Percentiles rank a stretch among this genome's conserved stretches.
phyloP scores from a whole-genome alignment of 2,888 invertebrate genomes.

The Catocala fraxini region DNA sequence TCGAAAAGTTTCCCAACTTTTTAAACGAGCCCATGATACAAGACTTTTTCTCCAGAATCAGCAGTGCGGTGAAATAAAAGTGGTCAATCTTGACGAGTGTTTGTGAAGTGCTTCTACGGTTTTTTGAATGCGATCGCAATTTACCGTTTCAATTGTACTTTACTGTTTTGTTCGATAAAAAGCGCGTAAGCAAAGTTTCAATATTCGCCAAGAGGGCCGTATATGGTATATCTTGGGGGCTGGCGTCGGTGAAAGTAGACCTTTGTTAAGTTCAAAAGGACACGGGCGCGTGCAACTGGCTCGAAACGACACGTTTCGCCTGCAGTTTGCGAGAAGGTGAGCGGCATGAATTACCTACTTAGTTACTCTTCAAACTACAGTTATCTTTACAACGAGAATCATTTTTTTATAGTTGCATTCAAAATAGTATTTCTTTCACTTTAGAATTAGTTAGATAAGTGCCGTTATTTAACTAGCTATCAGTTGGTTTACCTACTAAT shows the following conservation, averaged over 20 bases:
- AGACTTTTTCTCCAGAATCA: slow-evolving; percentile 62
- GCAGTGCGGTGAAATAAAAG: slow-evolving; percentile 75
- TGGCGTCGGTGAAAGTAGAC: slow-evolving; percentile 85
- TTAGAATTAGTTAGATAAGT: slow-evolving; percentile 39
- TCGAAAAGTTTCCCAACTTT: slow-evolving; percentile 84
- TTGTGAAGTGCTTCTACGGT: slow-evolving; percentile 74
- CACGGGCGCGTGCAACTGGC: slow-evolving; percentile 78
- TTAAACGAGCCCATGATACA: slow-evolving; percentile 67
- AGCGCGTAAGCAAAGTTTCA: slow-evolving; percentile 77
- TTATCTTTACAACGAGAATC: slow-evolving; percentile 60
- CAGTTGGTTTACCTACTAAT: slow-evolving; percentile 44
- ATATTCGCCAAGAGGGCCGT: slow-evolving; percentile 79
- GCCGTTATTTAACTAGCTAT: slow-evolving; percentile 48
- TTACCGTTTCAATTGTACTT: slow-evolving; percentile 84
- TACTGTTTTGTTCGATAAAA: slow-evolving; percentile 83
- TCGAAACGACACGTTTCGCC: slow-evolving; percentile 79
- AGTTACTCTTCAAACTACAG: slow-evolving; percentile 70
- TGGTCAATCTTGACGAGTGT: slow-evolving; percentile 68
- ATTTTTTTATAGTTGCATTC: slow-evolving; percentile 59
- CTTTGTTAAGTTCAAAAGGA: slow-evolving; percentile 86
- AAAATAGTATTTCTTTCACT: slow-evolving; percentile 60
- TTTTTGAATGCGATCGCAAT: slow-evolving; percentile 72
- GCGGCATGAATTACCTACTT: slow-evolving; percentile 78
- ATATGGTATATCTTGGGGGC: slow-evolving; percentile 75
- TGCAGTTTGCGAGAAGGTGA: slow-evolving; percentile 81